Base-by-base conservation (phyloP, 2,888 invertebrate species). In the Brenthis hecate region DNA sequence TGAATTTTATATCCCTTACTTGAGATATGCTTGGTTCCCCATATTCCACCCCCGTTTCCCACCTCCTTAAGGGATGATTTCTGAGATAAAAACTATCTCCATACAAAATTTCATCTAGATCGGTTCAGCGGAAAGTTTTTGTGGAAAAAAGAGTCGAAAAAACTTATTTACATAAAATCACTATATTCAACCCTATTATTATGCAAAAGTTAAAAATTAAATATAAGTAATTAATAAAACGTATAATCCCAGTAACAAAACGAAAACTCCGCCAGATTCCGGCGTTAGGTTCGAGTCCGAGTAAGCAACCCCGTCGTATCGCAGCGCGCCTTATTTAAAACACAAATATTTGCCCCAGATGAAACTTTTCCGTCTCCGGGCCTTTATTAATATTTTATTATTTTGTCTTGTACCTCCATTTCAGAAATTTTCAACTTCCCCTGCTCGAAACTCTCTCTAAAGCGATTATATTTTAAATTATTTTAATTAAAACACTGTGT, bases 351-450 rank as follows among this genome's bases (percentile, higher is more conserved):
- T 91, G 87, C 81, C 72, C 72, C 74, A 77, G 81, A 86, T 86
- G 86, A 88, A 92, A 92, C 91, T 92, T 92, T 91, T 89, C 86
- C 86, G 87, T 91, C 91, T 89, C 87, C 85, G 83, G 82, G 87
- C 90, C 85, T 85, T 91, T 92, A 92, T 92, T 92, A 92, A 92
- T 92, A 92, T 92, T 92, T 91, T 92, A 92, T 92, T 92, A 92
- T 92, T 92, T 91, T 92, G 92, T 92, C 92, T 92, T 91, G 90
- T 89, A 85, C 83, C 86, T 82, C 81, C 86, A 84, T 88, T 89
- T 84, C 85, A 82, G 80, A 87, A 89, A 88, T 82, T 88, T 80
- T 75, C 81, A 91, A 92, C 90, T 91, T 91, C 88, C 86, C 91
- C 89, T 88, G 89, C 91, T 90, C 87, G 83, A 78, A 86, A 88